Conservation (phyloP, 2,888 invertebrate species). For the Ennomos erosarius region DNA sequence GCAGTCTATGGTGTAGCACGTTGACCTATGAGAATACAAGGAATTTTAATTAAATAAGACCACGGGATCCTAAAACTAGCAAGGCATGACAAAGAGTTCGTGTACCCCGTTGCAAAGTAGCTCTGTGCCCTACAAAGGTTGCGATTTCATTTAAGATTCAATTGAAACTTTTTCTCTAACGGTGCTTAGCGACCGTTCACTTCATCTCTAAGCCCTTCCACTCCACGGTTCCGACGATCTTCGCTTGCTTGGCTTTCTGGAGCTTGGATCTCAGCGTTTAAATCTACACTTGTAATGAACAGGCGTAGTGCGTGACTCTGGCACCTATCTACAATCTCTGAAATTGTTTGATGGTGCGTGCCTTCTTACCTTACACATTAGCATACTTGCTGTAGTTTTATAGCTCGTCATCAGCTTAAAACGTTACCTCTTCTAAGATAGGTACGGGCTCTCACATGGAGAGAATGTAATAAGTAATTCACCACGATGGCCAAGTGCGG, state of each 20-base stretch:
- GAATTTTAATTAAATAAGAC: not conserved
- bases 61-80: constrained; percentile 1
- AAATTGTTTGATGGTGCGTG: too few species aligned
- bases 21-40: too few species aligned
- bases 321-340: not conserved
- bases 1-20: too few species aligned
- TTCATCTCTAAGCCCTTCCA: constrained; percentile 33
- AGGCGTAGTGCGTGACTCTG: not conserved
- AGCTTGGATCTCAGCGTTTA: constrained; percentile 7
- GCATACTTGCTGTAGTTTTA: too few species aligned
- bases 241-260: constrained; percentile 21
- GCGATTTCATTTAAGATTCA: constrained; percentile 50
- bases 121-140: constrained; percentile 45
- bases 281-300: constrained; percentile 19
- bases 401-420: too few species aligned
- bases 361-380: too few species aligned
- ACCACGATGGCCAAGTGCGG: too few species aligned
- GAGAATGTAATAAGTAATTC: too few species aligned
- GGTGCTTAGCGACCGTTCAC: constrained; percentile 36
- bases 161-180: constrained; percentile 48
- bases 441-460: too few species aligned
- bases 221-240: constrained; percentile 15
- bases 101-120: constrained; percentile 10
- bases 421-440: too few species aligned
- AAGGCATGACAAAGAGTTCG: constrained; percentile 16